phyloP scores from a whole-genome alignment of 2,888 invertebrate genomes.

The Holacanthella duospinosa region DNA sequence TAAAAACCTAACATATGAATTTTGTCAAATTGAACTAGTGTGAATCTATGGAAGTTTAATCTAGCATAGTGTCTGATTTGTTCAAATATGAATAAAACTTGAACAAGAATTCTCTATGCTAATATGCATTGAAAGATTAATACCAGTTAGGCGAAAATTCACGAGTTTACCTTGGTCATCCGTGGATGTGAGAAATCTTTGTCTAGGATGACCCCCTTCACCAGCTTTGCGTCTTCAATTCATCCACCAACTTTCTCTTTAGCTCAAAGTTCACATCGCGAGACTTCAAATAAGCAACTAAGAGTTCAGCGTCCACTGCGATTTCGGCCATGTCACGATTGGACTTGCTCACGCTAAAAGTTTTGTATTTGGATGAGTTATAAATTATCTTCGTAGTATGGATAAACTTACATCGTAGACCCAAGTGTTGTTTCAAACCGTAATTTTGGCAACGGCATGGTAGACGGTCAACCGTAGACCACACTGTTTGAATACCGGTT shows the following conservation, averaged over 20 bases:
- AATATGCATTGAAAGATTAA: too few relatives aligned
- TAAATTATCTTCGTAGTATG: too few relatives aligned
- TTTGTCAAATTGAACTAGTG: slow-evolving; percentile 5
- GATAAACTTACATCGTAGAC: slow-evolving; percentile 80
- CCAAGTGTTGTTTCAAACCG: slow-evolving; percentile 96
- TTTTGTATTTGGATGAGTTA: not conserved
- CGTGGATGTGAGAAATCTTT: slow-evolving; percentile 99
- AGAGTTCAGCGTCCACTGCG: slow-evolving; percentile 91
- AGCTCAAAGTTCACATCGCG: slow-evolving; percentile 98
- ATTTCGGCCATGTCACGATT: slow-evolving; percentile 97
- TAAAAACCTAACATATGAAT: not conserved
- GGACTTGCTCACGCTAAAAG: slow-evolving; percentile 74
- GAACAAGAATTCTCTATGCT: slow-evolving; percentile 32
- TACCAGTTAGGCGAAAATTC: slow-evolving; percentile 18
- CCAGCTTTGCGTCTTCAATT: slow-evolving; percentile 91
- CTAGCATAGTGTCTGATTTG: slow-evolving; percentile 32
- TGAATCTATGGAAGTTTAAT: slow-evolving; percentile 15
- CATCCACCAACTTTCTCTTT: slow-evolving; percentile 91
- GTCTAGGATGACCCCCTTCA: slow-evolving; percentile 93
- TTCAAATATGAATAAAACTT: slow-evolving; percentile 13
- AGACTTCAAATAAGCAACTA: slow-evolving; percentile 86
- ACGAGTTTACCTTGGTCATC: slow-evolving; percentile 51
- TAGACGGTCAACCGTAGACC: too few relatives aligned
- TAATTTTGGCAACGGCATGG: too few relatives aligned
- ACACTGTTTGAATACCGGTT: too few relatives aligned